phyloP scores from a whole-genome alignment of 2,797 vertebrate genomes.

The Argyrosomus regius region DNA sequence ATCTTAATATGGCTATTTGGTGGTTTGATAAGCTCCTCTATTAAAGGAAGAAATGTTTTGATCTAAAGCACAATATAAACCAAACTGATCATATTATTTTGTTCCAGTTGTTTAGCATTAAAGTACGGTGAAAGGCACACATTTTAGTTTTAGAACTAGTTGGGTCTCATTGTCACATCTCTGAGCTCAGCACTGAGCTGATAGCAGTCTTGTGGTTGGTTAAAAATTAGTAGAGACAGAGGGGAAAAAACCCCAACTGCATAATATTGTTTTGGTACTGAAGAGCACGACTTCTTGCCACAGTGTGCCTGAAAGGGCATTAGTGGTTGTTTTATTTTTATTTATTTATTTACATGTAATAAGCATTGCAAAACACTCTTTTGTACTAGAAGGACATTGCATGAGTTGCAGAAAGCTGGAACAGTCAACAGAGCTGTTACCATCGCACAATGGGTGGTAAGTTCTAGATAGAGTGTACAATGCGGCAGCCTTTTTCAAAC shows the following conservation, averaged over 20 bases:
- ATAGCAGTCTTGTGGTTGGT: not conserved
- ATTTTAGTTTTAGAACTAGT: too few species aligned
- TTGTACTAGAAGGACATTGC: not conserved
- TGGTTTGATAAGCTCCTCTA: not conserved
- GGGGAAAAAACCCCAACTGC: not conserved
- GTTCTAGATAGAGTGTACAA: not conserved
- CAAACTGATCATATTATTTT: not conserved
- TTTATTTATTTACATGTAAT: slow-evolving; percentile 12
- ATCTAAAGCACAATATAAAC: not conserved
- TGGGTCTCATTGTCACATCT: not conserved
- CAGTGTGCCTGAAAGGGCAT: slow-evolving; percentile 1
- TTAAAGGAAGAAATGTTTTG: not conserved
- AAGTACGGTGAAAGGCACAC: not conserved
- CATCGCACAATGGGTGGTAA: not conserved
- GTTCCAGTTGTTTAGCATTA: not conserved
- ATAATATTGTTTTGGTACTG: too few species aligned
- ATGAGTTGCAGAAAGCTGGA: not conserved
- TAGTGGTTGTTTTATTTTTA: not conserved
- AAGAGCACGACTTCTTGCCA: not conserved
- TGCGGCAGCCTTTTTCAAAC: not conserved
- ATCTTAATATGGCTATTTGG: slow-evolving; percentile 1
- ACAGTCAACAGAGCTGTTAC: not conserved
- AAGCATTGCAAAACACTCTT: slow-evolving; percentile 13
- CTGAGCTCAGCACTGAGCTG: not conserved
- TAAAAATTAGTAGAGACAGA: slow-evolving; percentile 1